phyloP scores from a whole-genome alignment of 2,113 vertebrate genomes.

The Stegastes partitus region DNA sequence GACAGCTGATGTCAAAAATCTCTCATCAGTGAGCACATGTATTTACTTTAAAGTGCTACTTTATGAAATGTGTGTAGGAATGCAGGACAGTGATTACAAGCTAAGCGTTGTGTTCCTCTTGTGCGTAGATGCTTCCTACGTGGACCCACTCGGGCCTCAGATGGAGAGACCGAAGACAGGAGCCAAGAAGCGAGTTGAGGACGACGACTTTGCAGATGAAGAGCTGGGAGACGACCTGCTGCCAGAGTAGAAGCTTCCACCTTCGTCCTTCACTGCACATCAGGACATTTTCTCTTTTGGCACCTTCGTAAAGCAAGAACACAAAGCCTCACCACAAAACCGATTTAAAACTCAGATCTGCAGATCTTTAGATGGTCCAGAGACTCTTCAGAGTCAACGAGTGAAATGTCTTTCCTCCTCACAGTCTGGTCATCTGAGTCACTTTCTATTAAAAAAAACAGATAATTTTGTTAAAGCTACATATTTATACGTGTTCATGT shows the following conservation, averaged over 20 bases:
- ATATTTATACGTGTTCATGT: no score
- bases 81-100: background rate
- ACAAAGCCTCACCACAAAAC: background rate
- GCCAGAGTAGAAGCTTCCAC: conserved; percentile 86
- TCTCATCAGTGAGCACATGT: no score
- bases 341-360: background rate
- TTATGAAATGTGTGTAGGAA: no score
- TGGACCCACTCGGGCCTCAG: conserved; percentile 94
- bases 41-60: no score
- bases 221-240: conserved; percentile 95
- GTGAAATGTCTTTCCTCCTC: no score
- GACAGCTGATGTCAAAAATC: no score
- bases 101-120: background rate
- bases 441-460: no score
- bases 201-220: conserved; percentile 96
- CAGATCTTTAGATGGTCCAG: background rate
- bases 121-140: conserved; percentile 90
- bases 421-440: no score
- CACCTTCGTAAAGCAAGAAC: background rate
- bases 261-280: background rate
- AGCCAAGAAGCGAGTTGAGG: conserved; percentile 88
- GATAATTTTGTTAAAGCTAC: no score
- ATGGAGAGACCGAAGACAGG: conserved; percentile 94
- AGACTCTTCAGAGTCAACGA: background rate
- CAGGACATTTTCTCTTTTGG: background rate